Base-by-base conservation (phyloP, 2,113 vertebrate genomes). In the Nothocercus julius region DNA sequence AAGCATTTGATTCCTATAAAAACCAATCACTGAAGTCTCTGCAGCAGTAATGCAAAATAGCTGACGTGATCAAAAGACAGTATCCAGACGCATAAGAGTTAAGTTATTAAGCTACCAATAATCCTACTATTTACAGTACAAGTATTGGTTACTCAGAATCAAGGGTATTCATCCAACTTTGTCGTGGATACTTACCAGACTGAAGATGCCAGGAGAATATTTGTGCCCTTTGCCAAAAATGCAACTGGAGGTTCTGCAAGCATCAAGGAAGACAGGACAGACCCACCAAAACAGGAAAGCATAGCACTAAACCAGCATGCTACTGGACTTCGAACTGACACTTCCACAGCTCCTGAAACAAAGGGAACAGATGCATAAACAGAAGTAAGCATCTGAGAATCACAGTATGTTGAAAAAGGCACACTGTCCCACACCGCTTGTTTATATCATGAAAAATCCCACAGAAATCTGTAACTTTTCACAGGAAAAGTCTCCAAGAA, bases 241-340 rank as follows among this genome's bases (percentile, higher is more conserved):
- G 96, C 98, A 32, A 99, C n/a, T 4, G 98, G 98, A 36, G 99
- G 98, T 87, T 99, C 99, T 19, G 98, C 99, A 95, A 99, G 97
- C 98, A 99, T 98, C 84, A 99, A 5, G 0, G 98, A 98, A 3
- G 99, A 99, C 87, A 99, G 98, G 95, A 99, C 97, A 4, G 98
- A 99, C 47, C 99, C 99, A 17, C 99, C 99, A 63, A 99, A 99
- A 92, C 99, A 99, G 94, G 97, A 97, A 25, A 99, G 98, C 99
- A 99, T 99, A 84, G 99, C 99, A 96, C 99, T 99, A 97, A 99
- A 98, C 99, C 99, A 99, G 96, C 99, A 99, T 44, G 99, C 99
- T 47, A 99, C 3, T 10, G 99, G 99, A 89, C 99, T 99, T 84
- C 74, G 96, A 72, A 97, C 85, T 6, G 99, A 98, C 24, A 99